phyloP scores from a whole-genome alignment of 2,888 invertebrate species.

The Mimachlamys varia region DNA sequence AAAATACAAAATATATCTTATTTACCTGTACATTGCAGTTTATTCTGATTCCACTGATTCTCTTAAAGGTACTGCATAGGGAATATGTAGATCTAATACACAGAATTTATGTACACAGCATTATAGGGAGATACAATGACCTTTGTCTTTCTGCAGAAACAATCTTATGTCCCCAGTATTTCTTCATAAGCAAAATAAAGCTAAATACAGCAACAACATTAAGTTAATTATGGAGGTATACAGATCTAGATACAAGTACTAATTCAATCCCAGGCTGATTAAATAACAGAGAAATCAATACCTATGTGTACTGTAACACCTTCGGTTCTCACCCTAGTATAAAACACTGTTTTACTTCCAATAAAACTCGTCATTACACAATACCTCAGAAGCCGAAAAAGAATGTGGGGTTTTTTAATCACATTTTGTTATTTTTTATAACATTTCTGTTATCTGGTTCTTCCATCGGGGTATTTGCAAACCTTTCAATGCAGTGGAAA shows the following conservation, averaged over 20 bases:
- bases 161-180: neutral
- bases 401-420: neutral
- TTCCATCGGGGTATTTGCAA: too few relatives aligned
- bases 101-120: neutral
- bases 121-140: neutral
- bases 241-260: neutral
- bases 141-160: neutral
- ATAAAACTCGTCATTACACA: neutral
- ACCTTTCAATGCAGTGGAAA: too few relatives aligned
- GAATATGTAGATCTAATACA: too few relatives aligned
- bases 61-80: too few relatives aligned
- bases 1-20: constrained; percentile 42
- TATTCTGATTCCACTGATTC: too few relatives aligned
- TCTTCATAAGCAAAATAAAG: neutral
- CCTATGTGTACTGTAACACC: neutral
- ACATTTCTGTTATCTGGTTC: too few relatives aligned
- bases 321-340: neutral
- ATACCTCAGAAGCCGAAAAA: neutral
- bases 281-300: neutral
- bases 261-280: neutral
- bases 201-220: neutral
- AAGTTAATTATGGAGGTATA: neutral
- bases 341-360: neutral
- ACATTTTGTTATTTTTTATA: too few relatives aligned
- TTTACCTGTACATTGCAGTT: too few relatives aligned